A percentile compares a stretch with the other conserved stretches of the same genome.
Conservation (phyloP, 2,113 vertebrate species). For the Nicator chloris region DNA sequence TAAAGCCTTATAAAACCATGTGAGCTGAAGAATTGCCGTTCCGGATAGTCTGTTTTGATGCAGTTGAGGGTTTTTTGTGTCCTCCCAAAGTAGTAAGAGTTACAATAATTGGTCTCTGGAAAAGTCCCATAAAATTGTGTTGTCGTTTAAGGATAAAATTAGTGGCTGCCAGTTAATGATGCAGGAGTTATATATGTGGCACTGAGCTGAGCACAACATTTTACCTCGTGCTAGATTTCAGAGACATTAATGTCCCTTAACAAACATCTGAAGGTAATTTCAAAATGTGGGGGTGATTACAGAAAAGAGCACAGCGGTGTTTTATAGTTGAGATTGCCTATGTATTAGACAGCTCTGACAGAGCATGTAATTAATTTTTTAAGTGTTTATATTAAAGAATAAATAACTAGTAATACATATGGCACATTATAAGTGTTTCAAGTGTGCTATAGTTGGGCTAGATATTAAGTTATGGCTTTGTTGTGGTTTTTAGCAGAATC, state of each 20-base stretch:
- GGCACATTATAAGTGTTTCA: conserved; percentile 17
- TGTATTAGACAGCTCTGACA: conserved; percentile 60
- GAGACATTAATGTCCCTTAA: conserved; percentile 37
- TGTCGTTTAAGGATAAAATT: neutral
- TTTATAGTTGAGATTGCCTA: conserved; percentile 46
- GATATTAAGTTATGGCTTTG: neutral
- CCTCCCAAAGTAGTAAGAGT: neutral
- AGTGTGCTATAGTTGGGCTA: neutral
- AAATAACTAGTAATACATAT: conserved; percentile 38
- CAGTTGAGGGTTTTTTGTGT: neutral
- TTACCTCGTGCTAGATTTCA: conserved; percentile 22
- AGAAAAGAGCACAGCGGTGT: neutral
- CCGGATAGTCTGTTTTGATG: neutral
- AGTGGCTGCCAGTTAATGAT: conserved; percentile 17
- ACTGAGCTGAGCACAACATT: neutral
- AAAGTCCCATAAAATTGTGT: conserved; percentile 22
- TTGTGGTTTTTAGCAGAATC: neutral
- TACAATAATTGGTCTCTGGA: neutral
- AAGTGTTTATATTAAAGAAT: conserved; percentile 54
- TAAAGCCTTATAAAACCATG: neutral
- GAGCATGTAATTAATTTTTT: conserved; percentile 70
- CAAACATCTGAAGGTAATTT: conserved; percentile 60
- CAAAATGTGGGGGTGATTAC: conserved; percentile 19
- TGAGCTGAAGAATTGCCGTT: neutral
- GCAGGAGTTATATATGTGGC: conserved; percentile 17